Percentiles rank a stretch among this genome's conserved stretches.
Evolutionary conservation across 2,113 vertebrate species (phyloP).

Genomic region (Oxyruncus cristatus): DNA sequence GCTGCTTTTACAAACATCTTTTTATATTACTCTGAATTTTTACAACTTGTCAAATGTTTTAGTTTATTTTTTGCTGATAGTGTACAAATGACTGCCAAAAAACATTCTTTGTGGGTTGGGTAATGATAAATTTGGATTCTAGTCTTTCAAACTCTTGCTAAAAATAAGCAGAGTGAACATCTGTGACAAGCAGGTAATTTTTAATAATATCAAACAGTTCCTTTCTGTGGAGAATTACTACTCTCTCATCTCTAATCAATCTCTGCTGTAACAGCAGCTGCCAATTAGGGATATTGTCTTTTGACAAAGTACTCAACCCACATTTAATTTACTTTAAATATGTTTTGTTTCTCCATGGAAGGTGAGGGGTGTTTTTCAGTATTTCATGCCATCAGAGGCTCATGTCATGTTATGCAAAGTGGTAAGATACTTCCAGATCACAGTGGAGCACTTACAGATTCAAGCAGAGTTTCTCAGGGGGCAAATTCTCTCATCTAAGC

Average conservation of each 20-base stretch:
- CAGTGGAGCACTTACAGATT: background rate
- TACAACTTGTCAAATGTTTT: background rate
- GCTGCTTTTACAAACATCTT: background rate
- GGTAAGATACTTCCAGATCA: background rate
- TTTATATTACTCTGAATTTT: background rate
- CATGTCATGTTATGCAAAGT: background rate
- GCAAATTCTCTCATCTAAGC: background rate
- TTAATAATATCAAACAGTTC: conserved; percentile 49
- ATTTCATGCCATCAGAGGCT: background rate
- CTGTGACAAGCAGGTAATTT: conserved; percentile 58
- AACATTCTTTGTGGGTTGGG: background rate
- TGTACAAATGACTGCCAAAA: conserved; percentile 5
- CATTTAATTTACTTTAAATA: conserved; percentile 32
- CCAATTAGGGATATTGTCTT: conserved; percentile 54
- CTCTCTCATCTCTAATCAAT: conserved; percentile 58
- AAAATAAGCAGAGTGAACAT: conserved; percentile 44
- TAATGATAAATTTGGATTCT: conserved; percentile 14
- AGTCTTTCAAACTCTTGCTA: background rate
- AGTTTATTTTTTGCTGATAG: conserved; percentile 4
- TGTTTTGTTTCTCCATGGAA: background rate
- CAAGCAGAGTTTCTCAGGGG: background rate
- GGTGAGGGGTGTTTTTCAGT: background rate
- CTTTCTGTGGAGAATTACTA: conserved; percentile 58
- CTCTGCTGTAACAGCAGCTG: conserved; percentile 41
- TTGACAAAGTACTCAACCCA: conserved; percentile 4